phyloP scores from a whole-genome alignment of 1,140 invertebrate species.

The Pseudomyrmex gracilis region DNA sequence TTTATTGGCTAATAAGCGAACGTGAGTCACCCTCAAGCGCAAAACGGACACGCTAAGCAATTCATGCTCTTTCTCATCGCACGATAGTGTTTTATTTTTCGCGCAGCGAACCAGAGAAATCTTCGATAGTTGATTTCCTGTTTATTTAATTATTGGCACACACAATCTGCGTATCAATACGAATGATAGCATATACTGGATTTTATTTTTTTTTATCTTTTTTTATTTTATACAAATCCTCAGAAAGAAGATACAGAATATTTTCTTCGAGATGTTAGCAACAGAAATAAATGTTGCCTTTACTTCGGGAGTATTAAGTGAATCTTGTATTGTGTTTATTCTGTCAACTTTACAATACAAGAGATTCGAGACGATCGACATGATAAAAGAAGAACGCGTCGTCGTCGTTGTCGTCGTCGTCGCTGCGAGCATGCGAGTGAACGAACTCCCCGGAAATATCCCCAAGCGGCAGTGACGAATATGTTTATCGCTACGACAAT shows the following conservation, averaged over 20 bases:
- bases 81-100: background rate
- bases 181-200: too few relatives aligned
- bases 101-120: background rate
- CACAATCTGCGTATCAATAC: background rate
- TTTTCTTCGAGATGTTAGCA: too few relatives aligned
- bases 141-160: background rate
- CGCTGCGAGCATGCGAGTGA: slow-evolving; percentile 5
- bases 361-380: background rate
- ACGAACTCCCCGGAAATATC: slow-evolving; percentile 39
- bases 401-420: background rate
- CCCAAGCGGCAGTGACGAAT: background rate
- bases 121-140: slow-evolving; percentile 15
- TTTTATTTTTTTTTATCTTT: too few relatives aligned
- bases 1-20: slow-evolving; percentile 51
- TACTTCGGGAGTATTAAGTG: too few relatives aligned
- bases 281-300: too few relatives aligned
- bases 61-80: background rate
- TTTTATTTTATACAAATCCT: too few relatives aligned
- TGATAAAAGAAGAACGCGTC: slow-evolving; percentile 4
- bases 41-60: slow-evolving; percentile 26
- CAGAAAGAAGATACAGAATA: too few relatives aligned
- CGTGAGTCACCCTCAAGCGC: slow-evolving; percentile 33
- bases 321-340: too few relatives aligned
- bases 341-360: background rate
- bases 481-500: background rate